Conservation (phyloP, 2,797 vertebrate species). For the Oreortyx pictus region DNA sequence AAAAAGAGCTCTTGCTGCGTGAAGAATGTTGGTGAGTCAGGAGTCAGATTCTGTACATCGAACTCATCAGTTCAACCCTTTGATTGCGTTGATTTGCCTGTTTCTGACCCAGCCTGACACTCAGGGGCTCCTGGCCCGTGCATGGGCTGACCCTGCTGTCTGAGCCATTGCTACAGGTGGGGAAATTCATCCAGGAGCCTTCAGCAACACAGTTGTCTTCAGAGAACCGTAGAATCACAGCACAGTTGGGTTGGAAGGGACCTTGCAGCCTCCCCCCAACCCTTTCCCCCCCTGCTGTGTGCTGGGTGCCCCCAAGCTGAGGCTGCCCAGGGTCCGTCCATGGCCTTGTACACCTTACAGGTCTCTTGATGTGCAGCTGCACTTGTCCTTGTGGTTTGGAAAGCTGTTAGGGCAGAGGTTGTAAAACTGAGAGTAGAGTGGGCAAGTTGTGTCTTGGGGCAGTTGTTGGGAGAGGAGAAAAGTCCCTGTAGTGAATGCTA, state of each 20-base stretch:
- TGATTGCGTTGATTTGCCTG: background rate
- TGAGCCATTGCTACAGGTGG: background rate
- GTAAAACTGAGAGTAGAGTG: background rate
- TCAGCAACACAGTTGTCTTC: background rate
- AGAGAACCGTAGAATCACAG: background rate
- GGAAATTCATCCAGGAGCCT: background rate
- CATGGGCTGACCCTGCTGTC: accelerated
- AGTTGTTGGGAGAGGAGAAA: background rate
- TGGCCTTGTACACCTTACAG: background rate
- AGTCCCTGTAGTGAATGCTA: background rate
- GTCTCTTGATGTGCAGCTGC: background rate
- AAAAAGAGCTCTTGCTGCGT: accelerated
- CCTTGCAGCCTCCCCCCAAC: too few relatives aligned
- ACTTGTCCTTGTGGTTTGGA: background rate
- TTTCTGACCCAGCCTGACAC: background rate
- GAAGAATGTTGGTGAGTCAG: background rate
- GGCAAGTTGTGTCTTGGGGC: background rate
- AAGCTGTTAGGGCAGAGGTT: background rate
- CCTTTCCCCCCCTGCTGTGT: background rate
- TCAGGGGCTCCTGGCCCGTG: background rate
- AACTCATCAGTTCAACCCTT: background rate
- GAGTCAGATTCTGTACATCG: too few relatives aligned
- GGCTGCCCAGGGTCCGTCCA: background rate
- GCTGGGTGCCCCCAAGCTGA: background rate
- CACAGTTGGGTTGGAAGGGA: background rate